These are phyloP conservation scores for Eilema griseolum DNA, from an alignment of 2,888 invertebrate genomes.

Conservation along the genomic window DNA sequence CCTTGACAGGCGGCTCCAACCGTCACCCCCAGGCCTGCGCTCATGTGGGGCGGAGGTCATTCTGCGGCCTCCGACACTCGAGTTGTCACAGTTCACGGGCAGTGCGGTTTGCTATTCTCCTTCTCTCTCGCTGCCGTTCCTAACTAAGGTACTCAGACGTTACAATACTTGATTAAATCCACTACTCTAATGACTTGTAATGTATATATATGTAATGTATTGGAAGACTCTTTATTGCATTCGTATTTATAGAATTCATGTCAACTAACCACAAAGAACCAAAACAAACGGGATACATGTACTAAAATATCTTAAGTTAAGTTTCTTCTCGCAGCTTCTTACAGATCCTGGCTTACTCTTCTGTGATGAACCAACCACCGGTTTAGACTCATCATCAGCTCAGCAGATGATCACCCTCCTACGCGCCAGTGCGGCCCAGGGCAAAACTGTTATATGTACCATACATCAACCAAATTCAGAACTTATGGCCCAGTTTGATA, in stretches of 20 bases:
- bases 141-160: no score
- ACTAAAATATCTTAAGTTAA: not conserved
- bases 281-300: not conserved
- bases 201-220: not conserved
- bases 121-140: no score
- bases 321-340: slow-evolving; percentile 86
- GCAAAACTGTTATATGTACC: slow-evolving; percentile 96
- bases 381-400: slow-evolving; percentile 96
- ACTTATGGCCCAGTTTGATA: slow-evolving; percentile 93
- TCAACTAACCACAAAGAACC: not conserved
- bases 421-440: slow-evolving; percentile 90
- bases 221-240: not conserved
- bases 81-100: no score
- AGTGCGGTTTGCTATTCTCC: no score
- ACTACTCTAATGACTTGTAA: not conserved
- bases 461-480: slow-evolving; percentile 98
- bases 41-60: no score
- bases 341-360: slow-evolving; percentile 97
- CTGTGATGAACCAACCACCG: slow-evolving; percentile 98
- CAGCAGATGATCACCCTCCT: slow-evolving; percentile 92
- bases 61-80: no score
- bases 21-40: no score
- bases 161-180: no score
- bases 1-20: no score
- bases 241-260: not conserved